Evolutionary conservation across 1,140 invertebrate genomes (phyloP), one percentile per base, ranked within the genome.

Genomic region (Bathynomus jamesi): DNA sequence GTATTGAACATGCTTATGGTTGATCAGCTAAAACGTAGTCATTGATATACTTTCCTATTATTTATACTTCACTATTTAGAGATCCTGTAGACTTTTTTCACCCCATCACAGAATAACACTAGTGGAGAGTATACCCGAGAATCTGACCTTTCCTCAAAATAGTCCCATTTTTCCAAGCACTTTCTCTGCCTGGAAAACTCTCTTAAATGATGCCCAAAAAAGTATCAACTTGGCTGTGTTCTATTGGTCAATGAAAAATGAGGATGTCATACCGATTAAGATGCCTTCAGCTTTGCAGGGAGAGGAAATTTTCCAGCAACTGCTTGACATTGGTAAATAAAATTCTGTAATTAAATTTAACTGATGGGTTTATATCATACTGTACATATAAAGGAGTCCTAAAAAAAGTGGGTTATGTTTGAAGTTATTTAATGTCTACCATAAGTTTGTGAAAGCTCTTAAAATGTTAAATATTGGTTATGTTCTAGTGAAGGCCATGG

Each of bases 91-190:
- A n/a, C n/a, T n/a, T n/a, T n/a, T 40, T 40, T 40, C 32, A 40
- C 17, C 17, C 32, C 17, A 40, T 40, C 17, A 17, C 32, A 40
- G 32, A 40, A 40, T 40, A 17, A 8, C 32, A 40, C 81, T 96
- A 72, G 90, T 95, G 0, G 94, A 98, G 83, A 92, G 89, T 78
- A 94, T 97, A 80, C 94, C 94, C 0, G 86, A 93, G 77, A 91
- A 92, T 25, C 80, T 96, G 67, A 87, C 87, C 75, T 96, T 89
- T 81, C 82, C 85, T 28, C 83, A 87, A 65, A 86, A 85, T 28
- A 78, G 80, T 24, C 84, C 84, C 0, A 84, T 84, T 40, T 86
- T 90, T 80, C 82, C 84, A 31, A 89, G 88, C 21, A 96, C 92
- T 0, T 93, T 88, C 78, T 83, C 89, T 61, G 87, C 89, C 31